These are phyloP conservation scores for Syndactyla subalaris DNA, from an alignment of 2,797 vertebrate genomes.

Conservation along the genomic window DNA sequence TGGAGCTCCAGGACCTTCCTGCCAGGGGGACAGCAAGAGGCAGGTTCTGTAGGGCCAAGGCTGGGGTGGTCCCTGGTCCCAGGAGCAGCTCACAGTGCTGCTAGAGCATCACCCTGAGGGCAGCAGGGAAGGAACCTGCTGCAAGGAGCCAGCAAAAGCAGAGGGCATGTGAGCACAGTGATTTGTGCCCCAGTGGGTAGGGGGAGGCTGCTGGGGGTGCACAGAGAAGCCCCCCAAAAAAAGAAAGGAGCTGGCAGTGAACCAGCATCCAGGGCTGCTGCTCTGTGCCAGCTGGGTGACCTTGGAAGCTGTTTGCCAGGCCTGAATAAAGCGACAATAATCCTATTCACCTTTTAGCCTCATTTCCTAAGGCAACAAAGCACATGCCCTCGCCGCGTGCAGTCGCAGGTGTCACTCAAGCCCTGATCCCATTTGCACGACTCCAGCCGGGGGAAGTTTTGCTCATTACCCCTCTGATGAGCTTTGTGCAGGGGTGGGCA, in stretches of 20 bases:
- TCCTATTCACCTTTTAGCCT: conserved; percentile 42
- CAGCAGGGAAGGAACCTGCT: fast-evolving
- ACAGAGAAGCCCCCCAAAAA: background rate
- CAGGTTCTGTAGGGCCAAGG: background rate
- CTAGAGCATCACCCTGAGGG: fast-evolving
- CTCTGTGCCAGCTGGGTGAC: fast-evolving
- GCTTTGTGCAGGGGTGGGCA: background rate
- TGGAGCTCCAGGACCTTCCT: background rate
- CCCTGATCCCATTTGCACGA: background rate
- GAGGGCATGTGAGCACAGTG: fast-evolving
- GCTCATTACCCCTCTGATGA: background rate
- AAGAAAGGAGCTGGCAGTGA: background rate
- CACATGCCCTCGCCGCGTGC: background rate
- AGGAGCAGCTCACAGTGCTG: background rate
- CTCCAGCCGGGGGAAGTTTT: background rate
- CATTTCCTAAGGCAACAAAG: background rate
- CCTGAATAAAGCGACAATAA: conserved; percentile 15
- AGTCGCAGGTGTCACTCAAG: background rate
- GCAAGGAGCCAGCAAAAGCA: background rate
- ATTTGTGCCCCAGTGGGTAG: fast-evolving
- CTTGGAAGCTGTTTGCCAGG: conserved; percentile 3
- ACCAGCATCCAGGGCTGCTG: background rate
- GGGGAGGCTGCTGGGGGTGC: background rate
- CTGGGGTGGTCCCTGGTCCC: background rate
- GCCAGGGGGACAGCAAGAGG: background rate